Conservation (phyloP, 2,113 vertebrate genomes). For the Carollia perspicillata region DNA sequence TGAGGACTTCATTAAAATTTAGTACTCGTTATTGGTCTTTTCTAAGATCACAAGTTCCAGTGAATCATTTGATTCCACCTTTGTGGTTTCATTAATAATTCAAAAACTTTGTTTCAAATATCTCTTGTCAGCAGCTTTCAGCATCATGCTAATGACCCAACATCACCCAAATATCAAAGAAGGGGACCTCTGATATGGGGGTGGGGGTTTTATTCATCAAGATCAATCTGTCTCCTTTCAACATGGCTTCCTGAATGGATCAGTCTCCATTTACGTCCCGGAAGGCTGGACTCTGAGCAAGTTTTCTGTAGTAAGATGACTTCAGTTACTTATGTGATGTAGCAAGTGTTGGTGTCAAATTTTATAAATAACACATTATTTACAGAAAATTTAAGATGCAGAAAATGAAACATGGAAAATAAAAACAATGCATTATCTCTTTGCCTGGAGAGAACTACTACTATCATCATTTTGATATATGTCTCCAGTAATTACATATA, state of each 20-base stretch:
- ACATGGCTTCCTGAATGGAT: not conserved
- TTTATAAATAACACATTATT: not conserved
- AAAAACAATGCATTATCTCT: not conserved
- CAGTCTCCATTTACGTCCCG: not conserved
- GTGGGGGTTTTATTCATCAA: not conserved
- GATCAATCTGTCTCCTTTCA: not conserved
- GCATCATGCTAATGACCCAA: conserved; percentile 65
- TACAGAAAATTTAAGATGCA: not conserved
- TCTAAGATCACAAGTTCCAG: conserved; percentile 51
- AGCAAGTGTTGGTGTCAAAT: not conserved
- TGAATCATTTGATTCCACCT: conserved; percentile 73
- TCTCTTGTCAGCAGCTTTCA: conserved; percentile 69
- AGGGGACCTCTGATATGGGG: not conserved
- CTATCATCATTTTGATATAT: not conserved
- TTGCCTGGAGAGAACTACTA: not conserved
- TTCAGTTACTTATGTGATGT: not conserved
- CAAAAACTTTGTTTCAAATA: conserved; percentile 74
- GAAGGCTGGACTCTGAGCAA: too few species aligned
- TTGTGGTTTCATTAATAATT: conserved; percentile 80
- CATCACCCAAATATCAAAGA: conserved; percentile 52
- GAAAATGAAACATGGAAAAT: not conserved
- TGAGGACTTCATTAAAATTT: conserved; percentile 81
- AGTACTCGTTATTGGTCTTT: conserved; percentile 72
- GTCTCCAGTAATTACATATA: not conserved
- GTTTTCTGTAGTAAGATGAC: not conserved